These are phyloP conservation scores for Oncorhynchus nerka DNA, from an alignment of 2,113 vertebrate genomes.

Conservation along the genomic window DNA sequence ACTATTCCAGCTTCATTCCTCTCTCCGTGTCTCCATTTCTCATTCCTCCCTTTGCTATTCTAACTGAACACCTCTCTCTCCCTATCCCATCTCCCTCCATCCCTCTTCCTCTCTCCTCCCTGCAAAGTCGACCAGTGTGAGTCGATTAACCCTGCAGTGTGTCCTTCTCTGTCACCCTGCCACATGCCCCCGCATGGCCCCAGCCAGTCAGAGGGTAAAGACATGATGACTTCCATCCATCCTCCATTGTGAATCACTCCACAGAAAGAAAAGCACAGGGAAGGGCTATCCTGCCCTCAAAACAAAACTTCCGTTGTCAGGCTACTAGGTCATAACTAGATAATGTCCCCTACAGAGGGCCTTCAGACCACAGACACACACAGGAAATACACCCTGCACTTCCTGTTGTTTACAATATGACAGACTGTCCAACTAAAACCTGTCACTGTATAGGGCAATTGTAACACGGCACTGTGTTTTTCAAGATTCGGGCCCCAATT, in stretches of 20 bases:
- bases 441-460: no score
- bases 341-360: no score
- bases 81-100: no score
- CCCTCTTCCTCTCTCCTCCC: no score
- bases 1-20: constrained; percentile 16
- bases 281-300: background rate
- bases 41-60: background rate
- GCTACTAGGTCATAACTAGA: constrained; percentile 36
- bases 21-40: constrained; percentile 45
- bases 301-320: background rate
- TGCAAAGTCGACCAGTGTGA: background rate
- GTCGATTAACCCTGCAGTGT: background rate
- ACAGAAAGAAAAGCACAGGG: constrained; percentile 36
- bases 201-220: constrained; percentile 31
- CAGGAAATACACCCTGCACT: no score
- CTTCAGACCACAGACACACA: no score
- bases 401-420: no score
- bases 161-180: background rate
- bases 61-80: background rate
- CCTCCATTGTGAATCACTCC: constrained; percentile 19
- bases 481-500: no score
- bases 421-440: no score
- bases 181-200: constrained; percentile 41
- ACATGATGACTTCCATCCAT: constrained; percentile 13
- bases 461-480: no score